Evolutionary conservation across 2,113 vertebrate genomes (phyloP).

Genomic region (Hystrix cristata): DNA sequence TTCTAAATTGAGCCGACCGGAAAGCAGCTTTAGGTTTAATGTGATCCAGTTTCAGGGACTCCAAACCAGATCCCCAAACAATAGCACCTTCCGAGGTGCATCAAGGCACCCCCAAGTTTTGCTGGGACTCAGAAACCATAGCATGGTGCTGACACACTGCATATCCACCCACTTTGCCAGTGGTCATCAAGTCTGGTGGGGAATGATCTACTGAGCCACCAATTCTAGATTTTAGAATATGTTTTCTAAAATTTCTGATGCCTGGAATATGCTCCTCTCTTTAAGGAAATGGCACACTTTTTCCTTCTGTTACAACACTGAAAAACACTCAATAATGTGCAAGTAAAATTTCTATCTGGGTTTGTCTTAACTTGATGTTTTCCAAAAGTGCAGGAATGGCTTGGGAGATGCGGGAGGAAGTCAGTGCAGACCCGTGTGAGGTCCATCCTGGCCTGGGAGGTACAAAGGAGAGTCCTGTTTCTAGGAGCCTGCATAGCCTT

Average conservation of each 20-base stretch:
- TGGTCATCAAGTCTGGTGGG: neutral
- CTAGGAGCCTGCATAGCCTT: rapidly evolving
- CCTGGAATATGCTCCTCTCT: too few relatives aligned
- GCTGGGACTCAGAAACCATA: neutral
- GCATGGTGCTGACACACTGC: neutral
- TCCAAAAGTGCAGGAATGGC: neutral
- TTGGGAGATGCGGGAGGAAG: neutral
- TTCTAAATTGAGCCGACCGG: neutral
- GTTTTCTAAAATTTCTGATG: neutral
- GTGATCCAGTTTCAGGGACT: rapidly evolving
- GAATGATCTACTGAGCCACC: rapidly evolving
- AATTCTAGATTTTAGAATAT: neutral
- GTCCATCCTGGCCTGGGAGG: neutral
- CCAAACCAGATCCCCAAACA: neutral
- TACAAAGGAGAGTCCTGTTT: rapidly evolving
- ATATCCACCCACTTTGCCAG: neutral
- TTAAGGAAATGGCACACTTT: neutral
- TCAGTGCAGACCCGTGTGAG: rapidly evolving
- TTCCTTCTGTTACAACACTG: too few relatives aligned
- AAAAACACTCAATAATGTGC: neutral
- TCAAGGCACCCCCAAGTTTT: rapidly evolving
- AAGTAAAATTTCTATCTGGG: neutral
- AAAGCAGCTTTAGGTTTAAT: rapidly evolving
- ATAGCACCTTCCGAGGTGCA: neutral
- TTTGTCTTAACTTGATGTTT: neutral